Evolutionary conservation across 1,140 invertebrate genomes (phyloP).

Genomic region (Papilio machaon): DNA sequence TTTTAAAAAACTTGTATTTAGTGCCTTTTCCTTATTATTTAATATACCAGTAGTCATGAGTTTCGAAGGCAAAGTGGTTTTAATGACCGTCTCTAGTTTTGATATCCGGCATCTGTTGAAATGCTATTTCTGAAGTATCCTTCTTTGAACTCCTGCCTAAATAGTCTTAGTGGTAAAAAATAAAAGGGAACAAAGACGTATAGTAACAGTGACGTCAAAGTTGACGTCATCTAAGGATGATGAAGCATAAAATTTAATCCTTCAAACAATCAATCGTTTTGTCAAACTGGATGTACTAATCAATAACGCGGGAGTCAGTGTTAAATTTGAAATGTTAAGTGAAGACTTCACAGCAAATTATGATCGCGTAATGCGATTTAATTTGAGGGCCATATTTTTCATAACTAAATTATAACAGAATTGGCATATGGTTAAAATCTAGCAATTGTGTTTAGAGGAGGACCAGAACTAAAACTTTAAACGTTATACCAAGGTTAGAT

Average conservation of each 20-base stretch:
- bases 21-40: conserved; percentile 1
- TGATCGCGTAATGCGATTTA: conserved; percentile 86
- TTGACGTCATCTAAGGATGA: conserved; percentile 85
- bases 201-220: conserved; percentile 84
- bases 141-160: too few relatives aligned
- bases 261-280: conserved; percentile 82
- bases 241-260: conserved; percentile 83
- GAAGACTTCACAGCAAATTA: conserved; percentile 85
- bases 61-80: conserved; percentile 82
- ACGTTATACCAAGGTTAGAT: too few relatives aligned
- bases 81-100: conserved; percentile 90
- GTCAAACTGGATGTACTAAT: conserved; percentile 85
- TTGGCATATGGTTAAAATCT: too few relatives aligned
- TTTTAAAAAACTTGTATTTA: conserved; percentile 24
- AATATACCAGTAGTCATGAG: conserved; percentile 33
- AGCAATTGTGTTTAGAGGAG: too few relatives aligned
- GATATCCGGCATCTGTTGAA: conserved; percentile 89
- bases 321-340: conserved; percentile 84
- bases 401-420: conserved; percentile 50
- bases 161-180: conserved; percentile 89
- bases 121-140: neutral
- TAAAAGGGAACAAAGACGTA: conserved; percentile 78
- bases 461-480: too few relatives aligned
- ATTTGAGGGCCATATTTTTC: conserved; percentile 85
- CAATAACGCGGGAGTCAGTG: conserved; percentile 89